Base-by-base conservation (phyloP, 2,888 invertebrate genomes). In the Ceramica pisi region DNA sequence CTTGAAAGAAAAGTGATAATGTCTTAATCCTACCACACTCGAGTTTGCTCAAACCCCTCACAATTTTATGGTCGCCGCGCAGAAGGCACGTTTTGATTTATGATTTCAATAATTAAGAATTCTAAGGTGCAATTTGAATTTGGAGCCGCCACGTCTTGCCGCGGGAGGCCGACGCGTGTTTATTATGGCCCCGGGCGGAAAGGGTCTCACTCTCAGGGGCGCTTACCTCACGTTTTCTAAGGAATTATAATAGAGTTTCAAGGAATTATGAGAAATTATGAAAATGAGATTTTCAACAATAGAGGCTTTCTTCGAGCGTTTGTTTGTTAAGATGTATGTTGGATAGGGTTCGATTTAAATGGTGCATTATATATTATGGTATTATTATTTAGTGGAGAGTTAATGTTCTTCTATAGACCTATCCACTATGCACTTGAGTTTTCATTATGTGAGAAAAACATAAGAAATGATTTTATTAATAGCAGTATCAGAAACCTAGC, bases 1-100 rank as follows among this genome's bases (percentile, higher is more conserved):
- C 93, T 93, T 87, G 91, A 96, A 96, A 96, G 96, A 96, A 97
- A 97, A 97, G 97, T 97, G 97, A 97, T 97, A 97, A 97, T 97
- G 97, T 97, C 96, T 96, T 97, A 96, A 97, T 96, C 96, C 96
- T 94, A 95, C 94, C 96, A 96, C 96, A 96, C 96, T 95, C 90
- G 93, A 94, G 92, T 89, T 90, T 91, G 87, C 91, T 90, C 88
- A 87, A 82, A 80, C 81, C 86, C 85, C 93, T 91, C 91, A 89
- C 90, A 93, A 94, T 95, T 95, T 95, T 94, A 95, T 94, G 94
- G 95, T 94, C 94, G 93, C 93, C 92, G 93, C 94, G 90, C 94
- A 95, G 94, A 94, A 93, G 95, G 95, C 93, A 93, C 94, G 93
- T 94, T 95, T 94, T 96, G 96, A 96, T 96, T 96, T 96, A 96